Conservation (phyloP, 2,113 vertebrate genomes). For the Myotis yumanensis region DNA sequence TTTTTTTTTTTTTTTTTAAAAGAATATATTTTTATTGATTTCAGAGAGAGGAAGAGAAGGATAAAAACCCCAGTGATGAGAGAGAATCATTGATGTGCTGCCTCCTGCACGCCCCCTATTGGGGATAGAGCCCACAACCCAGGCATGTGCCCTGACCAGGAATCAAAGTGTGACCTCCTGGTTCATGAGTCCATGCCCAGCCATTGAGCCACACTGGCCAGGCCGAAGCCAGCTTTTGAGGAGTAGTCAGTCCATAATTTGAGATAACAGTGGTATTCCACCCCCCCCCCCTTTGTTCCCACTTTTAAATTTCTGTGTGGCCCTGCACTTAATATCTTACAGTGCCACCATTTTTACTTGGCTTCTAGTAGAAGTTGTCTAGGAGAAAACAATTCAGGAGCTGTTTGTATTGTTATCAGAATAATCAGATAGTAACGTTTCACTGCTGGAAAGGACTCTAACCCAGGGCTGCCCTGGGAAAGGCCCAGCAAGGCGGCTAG, state of each 20-base stretch:
- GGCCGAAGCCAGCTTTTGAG: background rate
- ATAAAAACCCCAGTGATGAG: too few relatives aligned
- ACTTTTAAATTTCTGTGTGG: background rate
- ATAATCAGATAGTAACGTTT: background rate
- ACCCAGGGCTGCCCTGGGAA: background rate
- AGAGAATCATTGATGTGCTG: too few relatives aligned
- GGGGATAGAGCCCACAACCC: too few relatives aligned
- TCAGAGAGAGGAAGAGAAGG: too few relatives aligned
- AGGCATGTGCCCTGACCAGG: too few relatives aligned
- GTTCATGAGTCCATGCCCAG: too few relatives aligned
- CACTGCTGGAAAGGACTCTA: background rate
- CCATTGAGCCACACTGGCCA: too few relatives aligned
- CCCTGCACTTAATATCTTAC: background rate
- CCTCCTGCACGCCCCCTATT: too few relatives aligned
- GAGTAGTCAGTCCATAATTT: background rate
- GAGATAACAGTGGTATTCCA: background rate
- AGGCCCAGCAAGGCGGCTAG: fast-evolving
- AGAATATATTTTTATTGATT: too few relatives aligned
- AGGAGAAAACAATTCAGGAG: background rate
- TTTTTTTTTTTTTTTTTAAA: too few relatives aligned
- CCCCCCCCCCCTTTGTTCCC: background rate
- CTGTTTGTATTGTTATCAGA: background rate
- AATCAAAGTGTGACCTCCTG: too few relatives aligned
- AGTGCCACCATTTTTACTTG: background rate
- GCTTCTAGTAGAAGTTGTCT: background rate